A percentile compares a stretch with the other conserved stretches of the same genome.
Evolutionary conservation across 2,797 vertebrate species (phyloP).

Genomic region (Megalops cyprinoides): DNA sequence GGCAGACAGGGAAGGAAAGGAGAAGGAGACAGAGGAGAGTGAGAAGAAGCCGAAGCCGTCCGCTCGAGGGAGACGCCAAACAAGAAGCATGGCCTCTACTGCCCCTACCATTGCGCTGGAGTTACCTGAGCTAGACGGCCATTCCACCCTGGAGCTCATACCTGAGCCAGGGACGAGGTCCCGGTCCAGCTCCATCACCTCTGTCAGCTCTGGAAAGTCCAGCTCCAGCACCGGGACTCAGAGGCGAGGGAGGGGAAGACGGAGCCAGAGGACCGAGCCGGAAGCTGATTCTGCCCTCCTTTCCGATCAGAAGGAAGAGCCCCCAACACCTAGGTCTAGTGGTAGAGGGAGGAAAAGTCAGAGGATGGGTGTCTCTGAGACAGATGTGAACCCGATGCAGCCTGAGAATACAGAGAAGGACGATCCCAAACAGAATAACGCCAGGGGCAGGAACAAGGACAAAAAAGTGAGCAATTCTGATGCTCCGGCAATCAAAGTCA

Average conservation of each 20-base stretch:
- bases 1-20: slow-evolving; percentile 28
- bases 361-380: slow-evolving; percentile 28
- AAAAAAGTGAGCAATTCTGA: slow-evolving; percentile 28
- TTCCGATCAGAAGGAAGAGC: slow-evolving; percentile 26
- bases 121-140: not conserved
- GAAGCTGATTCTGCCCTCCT: not conserved
- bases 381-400: not conserved
- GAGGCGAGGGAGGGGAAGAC: slow-evolving; percentile 41
- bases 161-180: slow-evolving; percentile 55
- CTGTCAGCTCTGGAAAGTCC: slow-evolving; percentile 67
- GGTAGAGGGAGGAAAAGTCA: slow-evolving; percentile 46
- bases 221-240: slow-evolving; percentile 41
- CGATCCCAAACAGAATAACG: slow-evolving; percentile 27
- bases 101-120: not conserved
- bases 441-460: slow-evolving; percentile 58
- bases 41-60: slow-evolving; percentile 34
- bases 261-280: not conserved
- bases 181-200: slow-evolving; percentile 70
- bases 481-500: slow-evolving; percentile 27
- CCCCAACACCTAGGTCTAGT: slow-evolving; percentile 31
- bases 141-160: not conserved
- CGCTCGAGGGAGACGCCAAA: slow-evolving; percentile 49
- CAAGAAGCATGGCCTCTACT: slow-evolving; percentile 41
- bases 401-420: slow-evolving; percentile 27
- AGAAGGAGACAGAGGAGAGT: slow-evolving; percentile 16